Percentiles rank a stretch among this genome's conserved stretches.
Conservation (phyloP, 2,113 vertebrate genomes). For the Nibea albiflora region DNA sequence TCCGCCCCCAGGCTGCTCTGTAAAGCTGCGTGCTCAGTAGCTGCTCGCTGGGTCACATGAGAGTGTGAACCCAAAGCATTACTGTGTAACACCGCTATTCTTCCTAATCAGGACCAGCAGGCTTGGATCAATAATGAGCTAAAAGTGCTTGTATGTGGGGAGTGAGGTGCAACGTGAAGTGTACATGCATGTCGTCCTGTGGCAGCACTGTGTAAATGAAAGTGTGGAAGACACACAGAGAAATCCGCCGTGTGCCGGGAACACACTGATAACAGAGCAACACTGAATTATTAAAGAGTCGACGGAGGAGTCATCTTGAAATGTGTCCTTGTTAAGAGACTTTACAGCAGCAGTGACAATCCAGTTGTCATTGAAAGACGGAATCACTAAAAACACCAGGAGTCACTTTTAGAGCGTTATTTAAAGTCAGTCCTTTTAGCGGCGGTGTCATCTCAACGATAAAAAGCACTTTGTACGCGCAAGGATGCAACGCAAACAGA, state of each 20-base stretch:
- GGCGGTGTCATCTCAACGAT: background rate
- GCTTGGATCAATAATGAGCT: conserved; percentile 53
- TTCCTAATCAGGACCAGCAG: conserved; percentile 57
- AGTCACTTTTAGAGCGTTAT: conserved; percentile 22
- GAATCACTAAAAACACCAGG: conserved; percentile 30
- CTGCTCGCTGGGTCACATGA: conserved; percentile 69
- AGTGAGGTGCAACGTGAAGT: background rate
- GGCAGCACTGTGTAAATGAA: conserved; percentile 22
- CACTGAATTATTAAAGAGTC: conserved; percentile 71
- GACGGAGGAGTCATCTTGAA: conserved; percentile 50
- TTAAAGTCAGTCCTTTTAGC: conserved; percentile 13
- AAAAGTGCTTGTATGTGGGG: background rate
- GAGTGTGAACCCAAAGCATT: conserved; percentile 57
- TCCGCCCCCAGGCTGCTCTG: conserved; percentile 23
- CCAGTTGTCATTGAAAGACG: conserved; percentile 37
- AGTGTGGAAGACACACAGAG: conserved; percentile 18
- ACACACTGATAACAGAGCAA: conserved; percentile 53
- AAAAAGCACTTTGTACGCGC: background rate
- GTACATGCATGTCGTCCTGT: background rate
- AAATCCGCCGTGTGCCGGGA: conserved; percentile 28
- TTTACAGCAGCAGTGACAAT: conserved; percentile 47
- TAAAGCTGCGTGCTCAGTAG: conserved; percentile 45
- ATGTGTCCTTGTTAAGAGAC: conserved; percentile 62
- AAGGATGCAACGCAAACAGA: conserved; percentile 7
- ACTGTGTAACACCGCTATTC: conserved; percentile 52